These are phyloP conservation scores for Acanthosepion lycidas DNA, from an alignment of 2,888 invertebrate genomes.

Conservation along the genomic window DNA sequence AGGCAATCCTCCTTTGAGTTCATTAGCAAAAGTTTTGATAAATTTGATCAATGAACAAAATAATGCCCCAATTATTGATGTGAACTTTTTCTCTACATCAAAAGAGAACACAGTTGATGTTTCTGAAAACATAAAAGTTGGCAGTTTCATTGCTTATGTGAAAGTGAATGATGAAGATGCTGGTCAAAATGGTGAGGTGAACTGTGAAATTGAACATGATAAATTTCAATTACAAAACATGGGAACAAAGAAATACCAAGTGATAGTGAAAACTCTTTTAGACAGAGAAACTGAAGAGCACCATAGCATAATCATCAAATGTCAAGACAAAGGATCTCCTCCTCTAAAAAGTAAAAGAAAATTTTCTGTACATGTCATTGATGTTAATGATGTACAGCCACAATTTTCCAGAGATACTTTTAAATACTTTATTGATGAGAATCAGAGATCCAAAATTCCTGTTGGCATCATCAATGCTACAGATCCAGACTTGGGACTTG, in stretches of 20 bases:
- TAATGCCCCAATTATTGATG: slow-evolving; percentile 33
- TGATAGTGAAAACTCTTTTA: background rate
- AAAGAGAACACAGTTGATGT: background rate
- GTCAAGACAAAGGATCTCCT: slow-evolving; percentile 33
- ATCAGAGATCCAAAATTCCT: background rate
- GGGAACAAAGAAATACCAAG: background rate
- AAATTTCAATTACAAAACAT: background rate
- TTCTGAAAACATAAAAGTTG: slow-evolving; percentile 12
- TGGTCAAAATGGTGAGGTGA: background rate
- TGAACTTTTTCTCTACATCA: background rate
- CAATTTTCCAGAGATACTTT: background rate
- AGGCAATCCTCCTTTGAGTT: background rate
- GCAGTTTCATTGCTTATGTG: slow-evolving; percentile 21
- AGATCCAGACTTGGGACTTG: background rate
- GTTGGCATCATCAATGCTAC: background rate
- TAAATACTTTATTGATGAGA: background rate
- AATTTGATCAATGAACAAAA: background rate
- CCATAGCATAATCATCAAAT: slow-evolving; percentile 9
- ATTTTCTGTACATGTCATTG: slow-evolving; percentile 1
- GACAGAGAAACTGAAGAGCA: background rate
- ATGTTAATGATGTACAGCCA: background rate
- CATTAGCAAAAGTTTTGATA: background rate
- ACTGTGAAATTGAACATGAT: slow-evolving; percentile 33
- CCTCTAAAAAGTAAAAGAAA: background rate
- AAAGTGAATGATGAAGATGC: background rate